Evolutionary conservation across 2,888 invertebrate genomes (phyloP).

Genomic region (Cerceris rybyensis): DNA sequence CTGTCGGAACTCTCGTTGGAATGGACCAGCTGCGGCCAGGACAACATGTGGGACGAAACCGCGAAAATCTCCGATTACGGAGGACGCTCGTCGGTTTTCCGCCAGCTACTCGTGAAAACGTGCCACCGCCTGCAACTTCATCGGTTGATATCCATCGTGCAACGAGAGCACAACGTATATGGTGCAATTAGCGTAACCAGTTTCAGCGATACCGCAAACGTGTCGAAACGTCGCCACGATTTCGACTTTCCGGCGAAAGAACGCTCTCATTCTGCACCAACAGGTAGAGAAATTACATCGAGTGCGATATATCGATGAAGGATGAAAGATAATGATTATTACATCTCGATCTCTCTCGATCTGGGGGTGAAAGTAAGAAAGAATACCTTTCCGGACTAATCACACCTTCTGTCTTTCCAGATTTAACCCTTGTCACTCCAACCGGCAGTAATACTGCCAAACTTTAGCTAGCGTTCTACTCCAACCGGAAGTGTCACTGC

Average conservation of each 20-base stretch:
- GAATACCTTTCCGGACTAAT: too few species aligned
- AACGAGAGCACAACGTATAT: constrained; percentile 1
- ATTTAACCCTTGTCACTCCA: too few species aligned
- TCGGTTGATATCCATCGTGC: not conserved
- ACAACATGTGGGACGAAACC: constrained; percentile 51
- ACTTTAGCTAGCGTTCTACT: too few species aligned
- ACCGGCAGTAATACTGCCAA: too few species aligned
- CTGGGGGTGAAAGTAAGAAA: too few species aligned
- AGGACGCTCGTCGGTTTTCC: constrained; percentile 50
- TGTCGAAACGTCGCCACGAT: not conserved
- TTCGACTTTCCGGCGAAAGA: not conserved
- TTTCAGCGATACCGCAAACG: not conserved
- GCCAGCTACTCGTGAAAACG: not conserved
- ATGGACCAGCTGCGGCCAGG: constrained; percentile 49
- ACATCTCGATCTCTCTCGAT: too few species aligned
- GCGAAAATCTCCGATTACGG: constrained; percentile 61
- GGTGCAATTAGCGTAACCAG: not conserved
- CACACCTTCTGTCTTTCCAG: too few species aligned
- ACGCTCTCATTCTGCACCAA: not conserved
- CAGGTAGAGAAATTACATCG: too few species aligned
- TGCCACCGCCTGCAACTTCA: too few species aligned
- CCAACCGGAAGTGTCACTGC: too few species aligned
- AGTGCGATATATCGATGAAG: too few species aligned
- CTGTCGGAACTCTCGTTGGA: constrained; percentile 33
- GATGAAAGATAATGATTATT: too few species aligned